Evolutionary conservation across 1,140 invertebrate species (phyloP), one percentile per base, ranked within the genome.

Genomic region (Drosophila erecta): DNA sequence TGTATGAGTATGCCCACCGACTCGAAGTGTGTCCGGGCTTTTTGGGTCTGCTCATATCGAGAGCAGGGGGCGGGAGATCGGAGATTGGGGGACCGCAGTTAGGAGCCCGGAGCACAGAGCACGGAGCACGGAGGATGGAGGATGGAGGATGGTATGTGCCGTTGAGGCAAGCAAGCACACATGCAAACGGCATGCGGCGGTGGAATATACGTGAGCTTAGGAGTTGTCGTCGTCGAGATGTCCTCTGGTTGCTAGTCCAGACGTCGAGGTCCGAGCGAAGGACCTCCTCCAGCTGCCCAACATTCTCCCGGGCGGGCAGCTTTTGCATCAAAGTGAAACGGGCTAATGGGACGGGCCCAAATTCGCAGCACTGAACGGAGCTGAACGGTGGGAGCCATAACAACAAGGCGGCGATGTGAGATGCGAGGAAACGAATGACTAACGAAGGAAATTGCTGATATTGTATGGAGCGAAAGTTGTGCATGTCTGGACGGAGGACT

Each of bases 361-460:
- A 69, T 67, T 69, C 79, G 65, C 74, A 81, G 78, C 75, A 72
- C 70, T 56, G 38, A 20, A 43, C 15, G 3, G 41, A 11, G 15
- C 65, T 69, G 78, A 81, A 74, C 71, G 67, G 53, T 69, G 71
- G 75, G 84, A 84, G 76, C 73, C 85, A 90, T 77, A 89, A 89
- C 84, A 84, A 84, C 76, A 84, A 77, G 76, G 76, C 72, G n/a
- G 60, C 50, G 64, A 62, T 67, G 64, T 65, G 64, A 71, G 85
- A 10, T 30, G 69, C 74, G 84, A 90, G 80, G 84, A 87, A 87
- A 84, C 85, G 80, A 90, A 90, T 89, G 85, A 80, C 80, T 90
- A 89, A 90, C 84, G 84, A 89, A 89, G 84, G 85, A 89, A 89
- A 89, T 89, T 89, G 84, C 84, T 89, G 84, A 89, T 89, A 90